These are phyloP conservation scores for Patella vulgata DNA, from an alignment of 1,140 invertebrate genomes.

Conservation along the genomic window DNA sequence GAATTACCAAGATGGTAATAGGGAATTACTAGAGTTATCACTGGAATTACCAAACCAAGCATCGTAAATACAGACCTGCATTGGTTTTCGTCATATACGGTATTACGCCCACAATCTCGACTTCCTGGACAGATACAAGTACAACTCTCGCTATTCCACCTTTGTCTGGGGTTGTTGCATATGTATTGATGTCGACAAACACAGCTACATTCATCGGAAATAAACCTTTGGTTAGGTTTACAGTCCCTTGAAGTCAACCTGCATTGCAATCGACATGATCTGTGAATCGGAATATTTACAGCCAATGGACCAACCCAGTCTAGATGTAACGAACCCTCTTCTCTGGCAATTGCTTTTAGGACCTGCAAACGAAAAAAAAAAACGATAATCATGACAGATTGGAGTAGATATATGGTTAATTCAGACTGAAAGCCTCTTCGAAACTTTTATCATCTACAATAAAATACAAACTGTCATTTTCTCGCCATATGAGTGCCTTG, in stretches of 20 bases:
- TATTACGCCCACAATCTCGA: not conserved
- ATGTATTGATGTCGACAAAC: not conserved
- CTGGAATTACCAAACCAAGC: not conserved
- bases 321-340: slow-evolving; percentile 23
- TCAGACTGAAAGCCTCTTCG: no score
- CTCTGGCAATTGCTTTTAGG: slow-evolving; percentile 15
- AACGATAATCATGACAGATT: not conserved
- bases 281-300: slow-evolving; percentile 21
- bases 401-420: no score
- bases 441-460: no score
- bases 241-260: slow-evolving; percentile 19
- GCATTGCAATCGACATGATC: slow-evolving; percentile 25
- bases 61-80: not conserved
- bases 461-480: no score
- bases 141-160: not conserved
- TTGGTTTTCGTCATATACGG: not conserved
- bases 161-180: not conserved
- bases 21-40: no score
- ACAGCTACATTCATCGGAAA: slow-evolving; percentile 16
- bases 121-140: not conserved
- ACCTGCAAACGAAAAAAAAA: slow-evolving; percentile 11
- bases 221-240: slow-evolving; percentile 15
- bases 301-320: slow-evolving; percentile 11
- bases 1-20: no score
- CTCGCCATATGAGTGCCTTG: no score